These are phyloP conservation scores for Willisornis vidua DNA, from an alignment of 2,113 vertebrate species.

Conservation along the genomic window DNA sequence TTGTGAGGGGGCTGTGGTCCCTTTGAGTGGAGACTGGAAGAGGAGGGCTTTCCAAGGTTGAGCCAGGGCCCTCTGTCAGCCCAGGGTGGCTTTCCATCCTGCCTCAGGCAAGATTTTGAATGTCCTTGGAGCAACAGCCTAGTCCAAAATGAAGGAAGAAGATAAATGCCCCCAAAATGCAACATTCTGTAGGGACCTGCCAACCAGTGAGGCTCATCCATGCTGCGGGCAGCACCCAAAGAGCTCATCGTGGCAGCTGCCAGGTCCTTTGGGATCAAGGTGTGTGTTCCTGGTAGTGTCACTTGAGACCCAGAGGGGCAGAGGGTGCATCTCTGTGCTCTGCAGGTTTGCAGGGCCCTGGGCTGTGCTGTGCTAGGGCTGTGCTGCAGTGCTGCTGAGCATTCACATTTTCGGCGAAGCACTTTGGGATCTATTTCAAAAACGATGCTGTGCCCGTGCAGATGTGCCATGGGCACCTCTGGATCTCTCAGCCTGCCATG, in stretches of 20 bases:
- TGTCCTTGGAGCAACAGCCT: not conserved
- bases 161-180: not conserved
- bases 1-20: not conserved
- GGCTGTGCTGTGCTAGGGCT: not conserved
- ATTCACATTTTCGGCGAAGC: not conserved
- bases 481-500: rapidly evolving
- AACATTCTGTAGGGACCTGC: not conserved
- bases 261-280: rapidly evolving
- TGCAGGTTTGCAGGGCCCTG: rapidly evolving
- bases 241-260: not conserved
- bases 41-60: not conserved
- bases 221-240: not conserved
- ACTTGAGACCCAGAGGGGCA: not conserved
- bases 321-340: not conserved
- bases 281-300: not conserved
- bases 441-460: rapidly evolving
- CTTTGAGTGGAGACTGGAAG: not conserved
- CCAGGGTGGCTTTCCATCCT: not conserved
- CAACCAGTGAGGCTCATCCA: not conserved
- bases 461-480: not conserved
- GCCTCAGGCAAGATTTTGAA: not conserved
- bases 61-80: not conserved
- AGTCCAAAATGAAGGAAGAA: not conserved
- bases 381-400: not conserved
- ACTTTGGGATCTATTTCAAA: not conserved